phyloP scores from a whole-genome alignment of 2,888 invertebrate genomes.

The Stenurella melanura region DNA sequence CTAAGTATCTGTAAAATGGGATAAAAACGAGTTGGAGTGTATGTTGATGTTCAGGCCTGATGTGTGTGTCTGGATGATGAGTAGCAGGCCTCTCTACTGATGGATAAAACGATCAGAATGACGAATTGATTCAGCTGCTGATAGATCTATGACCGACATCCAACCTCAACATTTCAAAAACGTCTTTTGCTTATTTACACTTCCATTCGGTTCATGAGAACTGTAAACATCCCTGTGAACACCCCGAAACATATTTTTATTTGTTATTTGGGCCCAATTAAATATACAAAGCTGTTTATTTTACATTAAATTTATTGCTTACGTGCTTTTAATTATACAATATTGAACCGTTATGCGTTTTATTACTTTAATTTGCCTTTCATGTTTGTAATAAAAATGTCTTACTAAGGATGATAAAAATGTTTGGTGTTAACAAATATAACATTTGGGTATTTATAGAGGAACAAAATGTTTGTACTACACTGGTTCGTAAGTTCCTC shows the following conservation, averaged over 20 bases:
- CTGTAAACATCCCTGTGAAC: slow-evolving; percentile 34
- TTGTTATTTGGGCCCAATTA: slow-evolving; percentile 37
- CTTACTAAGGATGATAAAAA: slow-evolving; percentile 23
- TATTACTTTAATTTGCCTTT: slow-evolving; percentile 37
- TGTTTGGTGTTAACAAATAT: slow-evolving; percentile 27
- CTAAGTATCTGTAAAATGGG: slow-evolving; percentile 53
- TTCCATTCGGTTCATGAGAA: slow-evolving; percentile 35
- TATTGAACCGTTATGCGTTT: slow-evolving; percentile 34
- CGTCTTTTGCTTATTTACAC: slow-evolving; percentile 33
- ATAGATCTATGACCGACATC: slow-evolving; percentile 66
- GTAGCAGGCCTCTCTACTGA: slow-evolving; percentile 60
- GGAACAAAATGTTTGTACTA: background rate
- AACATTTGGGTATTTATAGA: slow-evolving; percentile 5
- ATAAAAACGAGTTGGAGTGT: slow-evolving; percentile 51
- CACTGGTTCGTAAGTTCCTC: background rate
- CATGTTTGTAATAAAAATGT: slow-evolving; percentile 35
- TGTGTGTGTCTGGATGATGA: slow-evolving; percentile 52
- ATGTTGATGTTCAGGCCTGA: slow-evolving; percentile 50
- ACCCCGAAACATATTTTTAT: slow-evolving; percentile 36
- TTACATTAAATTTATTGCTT: slow-evolving; percentile 38
- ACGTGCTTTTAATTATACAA: slow-evolving; percentile 29
- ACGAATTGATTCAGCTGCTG: slow-evolving; percentile 67
- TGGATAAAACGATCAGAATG: slow-evolving; percentile 64
- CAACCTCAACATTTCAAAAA: slow-evolving; percentile 39
- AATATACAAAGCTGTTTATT: slow-evolving; percentile 40